These are phyloP conservation scores for Pinna nobilis DNA, from an alignment of 1,140 invertebrate genomes.

Conservation along the genomic window DNA sequence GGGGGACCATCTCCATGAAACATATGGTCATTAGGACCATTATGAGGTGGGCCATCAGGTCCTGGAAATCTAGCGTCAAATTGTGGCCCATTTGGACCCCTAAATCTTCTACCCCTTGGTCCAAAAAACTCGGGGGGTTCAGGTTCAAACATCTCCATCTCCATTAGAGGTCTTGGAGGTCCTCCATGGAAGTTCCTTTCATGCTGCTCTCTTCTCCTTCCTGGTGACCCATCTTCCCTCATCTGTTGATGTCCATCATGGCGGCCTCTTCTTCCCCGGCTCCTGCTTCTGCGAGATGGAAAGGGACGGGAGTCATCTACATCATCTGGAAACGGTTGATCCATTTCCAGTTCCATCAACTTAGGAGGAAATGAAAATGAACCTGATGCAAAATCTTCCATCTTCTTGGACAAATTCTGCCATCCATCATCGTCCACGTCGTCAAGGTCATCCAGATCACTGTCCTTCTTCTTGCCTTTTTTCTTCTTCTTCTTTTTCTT, in stretches of 20 bases:
- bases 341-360: too few relatives aligned
- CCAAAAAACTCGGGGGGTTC: not conserved
- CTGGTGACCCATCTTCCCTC: too few relatives aligned
- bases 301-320: not conserved
- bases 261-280: too few relatives aligned
- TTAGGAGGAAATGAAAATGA: too few relatives aligned
- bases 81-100: not conserved
- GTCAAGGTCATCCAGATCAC: not conserved
- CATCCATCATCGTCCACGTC: not conserved
- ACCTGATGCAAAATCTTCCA: not conserved
- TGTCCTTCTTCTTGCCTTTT: slow-evolving; percentile 8
- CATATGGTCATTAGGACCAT: too few relatives aligned
- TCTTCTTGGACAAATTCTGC: not conserved
- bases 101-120: not conserved
- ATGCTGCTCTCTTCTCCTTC: not conserved
- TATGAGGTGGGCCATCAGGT: not conserved
- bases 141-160: not conserved
- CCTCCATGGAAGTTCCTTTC: not conserved
- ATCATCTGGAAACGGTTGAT: not conserved
- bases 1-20: not conserved
- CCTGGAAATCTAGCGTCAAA: not conserved
- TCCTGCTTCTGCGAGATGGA: slow-evolving; percentile 8
- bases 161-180: not conserved
- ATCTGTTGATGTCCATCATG: not conserved
- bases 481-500: slow-evolving; percentile 19